Evolutionary conservation across 92 coral and sea anemone genomes (phyloP).

Genomic region (Umimayanthus chanpuru): DNA sequence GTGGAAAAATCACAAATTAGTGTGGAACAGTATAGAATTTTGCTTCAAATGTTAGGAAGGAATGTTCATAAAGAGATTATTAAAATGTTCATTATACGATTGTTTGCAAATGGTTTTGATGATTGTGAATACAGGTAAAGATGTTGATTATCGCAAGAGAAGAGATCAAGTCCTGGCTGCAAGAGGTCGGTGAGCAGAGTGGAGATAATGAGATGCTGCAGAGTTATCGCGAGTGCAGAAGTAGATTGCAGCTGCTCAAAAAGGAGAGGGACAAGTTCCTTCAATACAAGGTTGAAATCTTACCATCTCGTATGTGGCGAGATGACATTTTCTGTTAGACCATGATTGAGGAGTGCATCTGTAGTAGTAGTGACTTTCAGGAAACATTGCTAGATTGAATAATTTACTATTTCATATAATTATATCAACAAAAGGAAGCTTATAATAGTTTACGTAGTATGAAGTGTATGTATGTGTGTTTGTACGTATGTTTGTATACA

Average conservation of each 20-base stretch:
- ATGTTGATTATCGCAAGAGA: conserved; percentile 27
- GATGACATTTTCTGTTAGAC: background rate
- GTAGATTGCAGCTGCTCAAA: conserved; percentile 52
- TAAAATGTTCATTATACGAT: too few relatives aligned
- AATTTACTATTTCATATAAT: too few relatives aligned
- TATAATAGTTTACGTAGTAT: background rate
- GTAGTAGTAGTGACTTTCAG: too few relatives aligned
- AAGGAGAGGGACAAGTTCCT: conserved; percentile 63
- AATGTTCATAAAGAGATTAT: too few relatives aligned
- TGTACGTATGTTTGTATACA: too few relatives aligned
- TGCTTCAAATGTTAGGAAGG: too few relatives aligned
- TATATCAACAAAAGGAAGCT: too few relatives aligned
- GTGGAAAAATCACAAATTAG: too few relatives aligned
- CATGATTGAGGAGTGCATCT: background rate
- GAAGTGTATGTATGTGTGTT: background rate
- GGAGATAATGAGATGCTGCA: conserved; percentile 43
- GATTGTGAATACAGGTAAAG: background rate
- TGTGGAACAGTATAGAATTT: too few relatives aligned
- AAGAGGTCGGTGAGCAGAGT: background rate
- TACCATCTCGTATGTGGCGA: background rate
- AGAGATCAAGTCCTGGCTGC: conserved; percentile 29
- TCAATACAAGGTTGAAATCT: conserved; percentile 73
- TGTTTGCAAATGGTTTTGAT: too few relatives aligned
- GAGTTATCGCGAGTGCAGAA: conserved; percentile 59
- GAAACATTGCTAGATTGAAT: too few relatives aligned